phyloP scores from a whole-genome alignment of 1,140 invertebrate species.

The Pseudomyrmex pallidus region DNA sequence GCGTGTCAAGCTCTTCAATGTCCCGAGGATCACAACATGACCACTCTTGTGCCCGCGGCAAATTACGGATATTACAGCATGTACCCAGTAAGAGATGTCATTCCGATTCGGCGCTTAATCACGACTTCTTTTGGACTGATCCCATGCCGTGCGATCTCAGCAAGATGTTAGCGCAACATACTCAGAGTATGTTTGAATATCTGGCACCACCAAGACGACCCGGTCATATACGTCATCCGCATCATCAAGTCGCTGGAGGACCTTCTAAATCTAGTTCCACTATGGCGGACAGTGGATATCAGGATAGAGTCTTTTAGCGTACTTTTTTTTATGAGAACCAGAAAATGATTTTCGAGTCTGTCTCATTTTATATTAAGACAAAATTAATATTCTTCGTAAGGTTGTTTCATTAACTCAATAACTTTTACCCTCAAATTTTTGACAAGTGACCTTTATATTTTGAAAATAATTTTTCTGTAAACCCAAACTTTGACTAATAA shows the following conservation, averaged over 20 bases:
- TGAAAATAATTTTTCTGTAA: too few relatives aligned
- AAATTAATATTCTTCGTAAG: too few relatives aligned
- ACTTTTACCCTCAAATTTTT: too few relatives aligned
- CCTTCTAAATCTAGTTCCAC: slow-evolving; percentile 85
- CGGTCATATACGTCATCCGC: slow-evolving; percentile 90
- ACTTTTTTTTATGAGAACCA: not conserved
- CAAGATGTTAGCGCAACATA: slow-evolving; percentile 97
- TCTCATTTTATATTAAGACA: too few relatives aligned
- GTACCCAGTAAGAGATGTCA: too few relatives aligned
- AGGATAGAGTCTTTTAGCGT: slow-evolving; percentile 91
- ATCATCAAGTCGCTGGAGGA: slow-evolving; percentile 86
- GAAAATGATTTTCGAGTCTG: too few relatives aligned
- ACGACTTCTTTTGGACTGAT: slow-evolving; percentile 99
- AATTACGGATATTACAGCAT: slow-evolving; percentile 87
- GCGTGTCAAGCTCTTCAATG: slow-evolving; percentile 84
- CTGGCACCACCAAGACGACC: slow-evolving; percentile 91
- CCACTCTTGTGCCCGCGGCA: slow-evolving; percentile 84
- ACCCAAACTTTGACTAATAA: too few relatives aligned
- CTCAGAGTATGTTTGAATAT: slow-evolving; percentile 98
- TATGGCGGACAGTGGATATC: slow-evolving; percentile 89
- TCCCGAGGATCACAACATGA: slow-evolving; percentile 86
- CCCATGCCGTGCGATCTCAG: slow-evolving; percentile 97
- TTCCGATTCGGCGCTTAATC: slow-evolving; percentile 97
- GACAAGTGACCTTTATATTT: too few relatives aligned
- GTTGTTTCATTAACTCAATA: too few relatives aligned